Evolutionary conservation across 2,888 invertebrate species (phyloP).

Genomic region (Lymantria monacha): DNA sequence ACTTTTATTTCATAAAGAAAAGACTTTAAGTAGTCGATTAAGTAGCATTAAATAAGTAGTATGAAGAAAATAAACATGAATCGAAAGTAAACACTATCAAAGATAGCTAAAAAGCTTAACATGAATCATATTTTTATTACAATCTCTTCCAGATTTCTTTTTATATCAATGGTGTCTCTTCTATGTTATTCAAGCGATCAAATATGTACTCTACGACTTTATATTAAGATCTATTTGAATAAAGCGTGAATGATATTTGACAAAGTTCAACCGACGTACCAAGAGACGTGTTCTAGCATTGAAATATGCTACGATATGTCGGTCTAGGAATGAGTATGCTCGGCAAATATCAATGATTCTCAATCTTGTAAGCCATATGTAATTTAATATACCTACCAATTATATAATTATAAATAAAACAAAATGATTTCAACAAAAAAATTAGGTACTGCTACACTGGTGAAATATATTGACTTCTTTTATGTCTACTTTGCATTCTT

Average conservation of each 20-base stretch:
- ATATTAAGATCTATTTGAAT: slow-evolving; percentile 27
- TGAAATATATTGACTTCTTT: too few species aligned
- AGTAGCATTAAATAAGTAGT: too few species aligned
- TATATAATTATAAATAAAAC: too few species aligned
- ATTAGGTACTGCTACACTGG: too few species aligned
- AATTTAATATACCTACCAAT: too few species aligned
- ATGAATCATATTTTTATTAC: background rate
- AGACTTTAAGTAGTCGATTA: too few species aligned
- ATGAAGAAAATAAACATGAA: too few species aligned
- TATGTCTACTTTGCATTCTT: too few species aligned
- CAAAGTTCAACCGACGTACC: slow-evolving; percentile 19
- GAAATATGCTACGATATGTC: slow-evolving; percentile 26
- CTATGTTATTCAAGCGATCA: slow-evolving; percentile 25
- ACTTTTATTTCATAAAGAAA: too few species aligned
- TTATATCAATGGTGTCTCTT: slow-evolving; percentile 9
- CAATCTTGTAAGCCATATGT: background rate
- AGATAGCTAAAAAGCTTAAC: too few species aligned
- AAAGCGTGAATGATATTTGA: slow-evolving; percentile 15
- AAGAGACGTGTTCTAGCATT: slow-evolving; percentile 11
- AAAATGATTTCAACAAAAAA: too few species aligned
- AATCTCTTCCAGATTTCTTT: slow-evolving; percentile 15
- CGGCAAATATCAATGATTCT: slow-evolving; percentile 7
- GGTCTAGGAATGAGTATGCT: slow-evolving; percentile 21
- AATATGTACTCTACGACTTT: slow-evolving; percentile 29
- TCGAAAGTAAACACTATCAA: too few species aligned